These are phyloP conservation scores for Paguma larvata DNA, from an alignment of 2,797 vertebrate species.

Conservation along the genomic window DNA sequence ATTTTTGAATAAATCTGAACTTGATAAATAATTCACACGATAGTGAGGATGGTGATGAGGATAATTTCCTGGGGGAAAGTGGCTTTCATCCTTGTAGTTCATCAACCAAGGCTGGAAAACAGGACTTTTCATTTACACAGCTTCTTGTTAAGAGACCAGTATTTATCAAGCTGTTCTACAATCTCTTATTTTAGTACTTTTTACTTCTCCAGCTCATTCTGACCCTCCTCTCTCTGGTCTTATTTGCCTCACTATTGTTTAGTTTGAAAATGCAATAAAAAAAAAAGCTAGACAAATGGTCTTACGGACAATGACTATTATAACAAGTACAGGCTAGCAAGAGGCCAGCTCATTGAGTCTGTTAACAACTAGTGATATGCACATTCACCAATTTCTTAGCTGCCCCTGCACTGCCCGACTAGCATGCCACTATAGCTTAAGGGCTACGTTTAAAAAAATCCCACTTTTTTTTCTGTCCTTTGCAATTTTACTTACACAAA, in stretches of 20 bases:
- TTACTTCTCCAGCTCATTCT: constrained; percentile 60
- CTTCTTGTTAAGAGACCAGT: background rate
- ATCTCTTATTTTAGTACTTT: constrained; percentile 56
- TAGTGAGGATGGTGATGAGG: background rate
- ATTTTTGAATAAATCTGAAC: constrained; percentile 56
- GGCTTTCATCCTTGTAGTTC: background rate
- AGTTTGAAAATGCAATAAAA: constrained; percentile 66
- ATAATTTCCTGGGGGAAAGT: background rate
- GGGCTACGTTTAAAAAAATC: constrained; percentile 71
- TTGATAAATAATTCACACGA: constrained; percentile 32
- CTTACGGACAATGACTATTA: constrained; percentile 64
- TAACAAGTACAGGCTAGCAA: constrained; percentile 26
- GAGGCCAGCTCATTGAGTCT: constrained; percentile 68
- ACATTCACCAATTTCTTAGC: constrained; percentile 45
- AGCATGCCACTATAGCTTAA: constrained; percentile 71
- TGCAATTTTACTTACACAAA: constrained; percentile 80
- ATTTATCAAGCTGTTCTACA: background rate
- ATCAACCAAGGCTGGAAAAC: background rate
- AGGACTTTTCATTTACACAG: constrained; percentile 33
- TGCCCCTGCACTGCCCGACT: background rate
- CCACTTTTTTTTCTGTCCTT: constrained; percentile 69
- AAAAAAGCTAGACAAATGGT: constrained; percentile 56
- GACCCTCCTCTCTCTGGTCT: constrained; percentile 55
- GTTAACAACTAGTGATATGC: constrained; percentile 58
- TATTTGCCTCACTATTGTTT: constrained; percentile 55